Evolutionary conservation across 1,140 invertebrate species (phyloP), one percentile per base, ranked within the genome.

Genomic region (Polypedilum vanderplanki): DNA sequence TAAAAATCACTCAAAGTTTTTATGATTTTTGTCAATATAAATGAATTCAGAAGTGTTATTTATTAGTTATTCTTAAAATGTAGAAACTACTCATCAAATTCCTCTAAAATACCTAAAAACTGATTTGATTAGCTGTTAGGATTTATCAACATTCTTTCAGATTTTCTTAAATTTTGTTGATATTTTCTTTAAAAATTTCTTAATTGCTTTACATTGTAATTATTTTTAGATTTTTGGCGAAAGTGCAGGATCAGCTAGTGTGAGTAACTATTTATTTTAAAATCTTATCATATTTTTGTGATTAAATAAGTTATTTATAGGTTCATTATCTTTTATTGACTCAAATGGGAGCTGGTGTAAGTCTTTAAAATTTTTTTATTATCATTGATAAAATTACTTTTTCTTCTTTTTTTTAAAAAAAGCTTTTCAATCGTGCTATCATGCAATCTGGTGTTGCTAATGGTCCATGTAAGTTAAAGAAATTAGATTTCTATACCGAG

Each of bases 391-490:
- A 18, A 57, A 7, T 70, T 3, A 67, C 24, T 33, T 33, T 33
- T 33, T 33, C n/a, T n/a, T n/a, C n/a, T n/a, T 67, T 67, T 1
- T 17, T 67, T 67, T 2, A 46, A 46, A 46, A 46, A 10, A 57
- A 70, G 65, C 78, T 90, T 15, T 90, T 91, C 77, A 88, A 86
- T 76, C 84, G 85, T 75, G 89, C 85, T 0, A 88, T 91, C 41
- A 79, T 87, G 8, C 86, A 89, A 83, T 90, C 90, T 77, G 91
- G 91, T 0, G 87, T 86, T 10, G 87, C 88, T 0, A 79, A 91
- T 7, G 86, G 85, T 78, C 83, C 85, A 67, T 90, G 24, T 33
- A 33, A 33, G 24, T 33, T 33, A 3, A 33, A 33, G n/a, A n/a
- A n/a, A n/a, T n/a, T n/a, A n/a, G n/a, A n/a, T n/a, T n/a, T n/a